Conservation (phyloP, 2,797 vertebrate species). For the Molossus molossus region DNA sequence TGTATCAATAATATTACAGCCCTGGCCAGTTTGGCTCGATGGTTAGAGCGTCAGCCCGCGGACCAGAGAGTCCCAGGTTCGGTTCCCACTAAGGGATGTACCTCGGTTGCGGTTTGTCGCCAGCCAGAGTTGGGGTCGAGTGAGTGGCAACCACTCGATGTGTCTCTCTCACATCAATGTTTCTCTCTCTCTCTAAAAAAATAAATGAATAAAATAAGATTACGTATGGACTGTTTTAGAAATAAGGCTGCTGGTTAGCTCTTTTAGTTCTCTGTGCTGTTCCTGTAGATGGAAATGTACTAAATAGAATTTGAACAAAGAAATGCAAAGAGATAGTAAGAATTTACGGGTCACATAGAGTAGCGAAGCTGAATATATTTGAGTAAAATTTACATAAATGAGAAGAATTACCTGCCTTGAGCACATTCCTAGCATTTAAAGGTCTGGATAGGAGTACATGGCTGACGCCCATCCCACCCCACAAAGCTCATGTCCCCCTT, state of each 20-base stretch:
- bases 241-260: background rate
- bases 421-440: background rate
- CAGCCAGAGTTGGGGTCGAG: too few relatives aligned
- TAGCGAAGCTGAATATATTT: background rate
- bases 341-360: background rate
- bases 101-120: too few relatives aligned
- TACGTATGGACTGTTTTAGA: constrained; percentile 8
- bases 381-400: background rate
- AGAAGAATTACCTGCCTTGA: constrained; percentile 16
- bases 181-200: too few relatives aligned
- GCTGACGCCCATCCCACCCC: background rate
- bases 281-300: background rate
- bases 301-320: background rate
- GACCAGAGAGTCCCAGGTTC: too few relatives aligned
- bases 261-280: background rate
- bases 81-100: too few relatives aligned
- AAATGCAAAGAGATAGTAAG: background rate
- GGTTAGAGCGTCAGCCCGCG: too few relatives aligned
- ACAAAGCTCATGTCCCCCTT: background rate
- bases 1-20: background rate
- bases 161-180: too few relatives aligned
- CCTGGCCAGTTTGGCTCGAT: too few relatives aligned
- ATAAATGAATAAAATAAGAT: too few relatives aligned
- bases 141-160: too few relatives aligned
- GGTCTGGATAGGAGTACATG: background rate